Percentiles rank a stretch among this genome's conserved stretches.
phyloP scores from a whole-genome alignment of 2,888 invertebrate genomes.

The Mesochorus sp. region DNA sequence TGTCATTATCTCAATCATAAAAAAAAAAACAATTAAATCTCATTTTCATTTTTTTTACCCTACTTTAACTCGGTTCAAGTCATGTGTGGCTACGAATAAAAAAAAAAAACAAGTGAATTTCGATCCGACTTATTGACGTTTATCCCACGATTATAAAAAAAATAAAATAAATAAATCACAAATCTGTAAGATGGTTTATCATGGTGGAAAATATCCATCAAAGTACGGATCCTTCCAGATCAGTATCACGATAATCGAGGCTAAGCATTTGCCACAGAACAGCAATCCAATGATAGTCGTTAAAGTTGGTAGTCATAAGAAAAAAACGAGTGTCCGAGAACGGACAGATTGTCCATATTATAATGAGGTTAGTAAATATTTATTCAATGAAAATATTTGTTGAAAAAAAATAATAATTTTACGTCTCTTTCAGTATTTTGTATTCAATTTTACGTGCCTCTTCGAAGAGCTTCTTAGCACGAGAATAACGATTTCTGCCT shows the following conservation, averaged over 20 bases:
- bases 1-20: too few species aligned
- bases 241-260: conserved; percentile 87
- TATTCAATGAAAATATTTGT: not conserved
- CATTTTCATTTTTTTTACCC: too few species aligned
- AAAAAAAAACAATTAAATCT: not conserved
- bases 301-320: conserved; percentile 85
- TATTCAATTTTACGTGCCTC: conserved; percentile 86
- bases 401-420: not conserved
- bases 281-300: conserved; percentile 86
- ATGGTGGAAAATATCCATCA: conserved; percentile 46
- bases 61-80: too few species aligned
- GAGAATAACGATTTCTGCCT: conserved; percentile 85
- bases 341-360: conserved; percentile 86
- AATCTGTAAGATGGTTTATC: conserved; percentile 44
- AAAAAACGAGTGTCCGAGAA: conserved; percentile 84
- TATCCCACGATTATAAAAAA: not conserved
- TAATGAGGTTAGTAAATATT: conserved; percentile 86
- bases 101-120: conserved; percentile 20
- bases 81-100: too few species aligned
- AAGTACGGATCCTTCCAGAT: conserved; percentile 83
- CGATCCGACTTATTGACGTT: not conserved
- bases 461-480: conserved; percentile 84
- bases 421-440: conserved; percentile 84
- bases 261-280: conserved; percentile 84
- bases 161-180: conserved; percentile 19